Evolutionary conservation across 2,888 invertebrate species (phyloP).

Genomic region (Hypena proboscidalis): DNA sequence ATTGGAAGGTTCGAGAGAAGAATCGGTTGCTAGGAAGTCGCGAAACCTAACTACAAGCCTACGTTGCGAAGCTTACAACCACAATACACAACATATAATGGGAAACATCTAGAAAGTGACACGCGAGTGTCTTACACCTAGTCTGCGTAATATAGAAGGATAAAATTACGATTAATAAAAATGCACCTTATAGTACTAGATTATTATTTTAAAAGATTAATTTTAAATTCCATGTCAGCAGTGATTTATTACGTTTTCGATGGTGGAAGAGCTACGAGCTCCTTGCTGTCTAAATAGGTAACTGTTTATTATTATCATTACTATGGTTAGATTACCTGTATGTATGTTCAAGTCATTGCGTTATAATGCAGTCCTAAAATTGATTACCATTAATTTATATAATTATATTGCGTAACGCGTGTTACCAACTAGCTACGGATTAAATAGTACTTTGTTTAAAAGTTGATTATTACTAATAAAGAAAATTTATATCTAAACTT

Average conservation of each 20-base stretch:
- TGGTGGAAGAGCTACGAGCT: slow-evolving; percentile 26
- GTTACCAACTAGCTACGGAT: slow-evolving; percentile 74
- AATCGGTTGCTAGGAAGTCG: slow-evolving; percentile 81
- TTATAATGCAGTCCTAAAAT: slow-evolving; percentile 47
- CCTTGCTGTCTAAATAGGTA: slow-evolving; percentile 50
- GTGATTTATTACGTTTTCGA: slow-evolving; percentile 41
- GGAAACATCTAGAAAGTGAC: slow-evolving; percentile 79
- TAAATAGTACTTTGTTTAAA: slow-evolving; percentile 73
- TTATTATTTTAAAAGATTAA: slow-evolving; percentile 69
- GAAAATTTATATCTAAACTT: slow-evolving; percentile 68
- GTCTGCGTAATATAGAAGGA: slow-evolving; percentile 76
- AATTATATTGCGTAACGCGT: slow-evolving; percentile 62
- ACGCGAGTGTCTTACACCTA: slow-evolving; percentile 74
- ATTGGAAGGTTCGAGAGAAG: slow-evolving; percentile 80
- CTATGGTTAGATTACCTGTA: slow-evolving; percentile 37
- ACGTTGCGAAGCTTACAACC: slow-evolving; percentile 77
- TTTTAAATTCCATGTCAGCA: slow-evolving; percentile 52
- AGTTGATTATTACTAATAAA: slow-evolving; percentile 75
- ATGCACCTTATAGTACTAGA: slow-evolving; percentile 77
- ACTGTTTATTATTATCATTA: slow-evolving; percentile 53
- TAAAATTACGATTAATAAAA: slow-evolving; percentile 80
- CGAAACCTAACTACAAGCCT: slow-evolving; percentile 81
- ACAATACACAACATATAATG: slow-evolving; percentile 77
- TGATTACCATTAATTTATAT: slow-evolving; percentile 61
- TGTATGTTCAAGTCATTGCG: slow-evolving; percentile 39